Conservation (phyloP, 1,140 invertebrate species). For the Conus betulinus region DNA sequence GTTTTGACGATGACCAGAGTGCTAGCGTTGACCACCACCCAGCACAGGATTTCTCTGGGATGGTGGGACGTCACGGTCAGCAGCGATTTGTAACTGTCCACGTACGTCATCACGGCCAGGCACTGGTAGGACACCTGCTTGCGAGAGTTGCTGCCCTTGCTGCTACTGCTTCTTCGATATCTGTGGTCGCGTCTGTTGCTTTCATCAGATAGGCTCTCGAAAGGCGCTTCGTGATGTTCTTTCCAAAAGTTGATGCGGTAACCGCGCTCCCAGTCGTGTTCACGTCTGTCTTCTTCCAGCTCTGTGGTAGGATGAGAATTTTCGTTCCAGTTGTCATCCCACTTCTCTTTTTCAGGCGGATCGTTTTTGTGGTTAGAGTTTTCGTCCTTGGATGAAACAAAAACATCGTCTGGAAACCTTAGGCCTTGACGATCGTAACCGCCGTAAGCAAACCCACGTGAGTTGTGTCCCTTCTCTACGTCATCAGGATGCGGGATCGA, state of each 20-base stretch:
- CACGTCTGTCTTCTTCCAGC: not conserved
- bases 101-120: constrained; percentile 31
- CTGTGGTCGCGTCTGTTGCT: not conserved
- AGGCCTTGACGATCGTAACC: not conserved
- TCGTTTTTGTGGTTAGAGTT: not conserved
- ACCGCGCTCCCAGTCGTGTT: too few species aligned
- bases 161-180: not conserved
- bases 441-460: not conserved
- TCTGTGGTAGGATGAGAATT: not conserved
- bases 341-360: not conserved
- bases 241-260: too few species aligned
- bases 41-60: constrained; percentile 27
- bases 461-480: not conserved
- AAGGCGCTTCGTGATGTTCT: too few species aligned
- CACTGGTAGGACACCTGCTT: constrained; percentile 26
- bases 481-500: not conserved
- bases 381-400: not conserved
- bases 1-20: constrained; percentile 32
- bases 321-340: not conserved
- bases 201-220: not conserved
- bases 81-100: constrained; percentile 31
- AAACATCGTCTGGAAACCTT: not conserved
- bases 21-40: constrained; percentile 15
- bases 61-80: constrained; percentile 23
- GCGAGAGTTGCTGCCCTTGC: not conserved